These are phyloP conservation scores for Noturus placidus DNA, from an alignment of 2,113 vertebrate genomes.

Conservation along the genomic window DNA sequence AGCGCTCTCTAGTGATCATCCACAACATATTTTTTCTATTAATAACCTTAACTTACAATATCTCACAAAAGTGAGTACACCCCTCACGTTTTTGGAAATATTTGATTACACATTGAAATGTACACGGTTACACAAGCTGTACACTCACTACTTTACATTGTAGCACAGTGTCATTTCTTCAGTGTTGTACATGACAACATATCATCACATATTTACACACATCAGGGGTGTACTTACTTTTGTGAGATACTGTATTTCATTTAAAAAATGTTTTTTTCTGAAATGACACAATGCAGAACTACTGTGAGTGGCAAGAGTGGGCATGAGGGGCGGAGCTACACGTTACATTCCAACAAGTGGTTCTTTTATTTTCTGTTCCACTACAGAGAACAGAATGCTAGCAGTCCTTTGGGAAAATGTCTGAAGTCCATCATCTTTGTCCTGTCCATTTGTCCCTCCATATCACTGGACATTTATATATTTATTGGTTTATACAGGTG, in stretches of 20 bases:
- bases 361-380: slow-evolving; percentile 56
- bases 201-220: no score
- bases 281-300: slow-evolving; percentile 48
- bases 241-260: slow-evolving; percentile 17
- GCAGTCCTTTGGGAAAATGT: slow-evolving; percentile 66
- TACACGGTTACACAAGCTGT: no score
- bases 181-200: no score
- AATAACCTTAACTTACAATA: slow-evolving; percentile 50
- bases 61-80: no score
- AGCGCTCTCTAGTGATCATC: not conserved
- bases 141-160: no score
- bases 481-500: slow-evolving; percentile 43
- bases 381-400: slow-evolving; percentile 45
- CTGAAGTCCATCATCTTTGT: slow-evolving; percentile 33
- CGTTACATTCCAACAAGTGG: slow-evolving; percentile 35
- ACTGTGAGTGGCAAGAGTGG: slow-evolving; percentile 37
- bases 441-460: slow-evolving; percentile 27
- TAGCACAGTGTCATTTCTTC: no score
- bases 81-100: no score
- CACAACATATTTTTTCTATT: slow-evolving; percentile 1
- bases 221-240: no score
- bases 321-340: slow-evolving; percentile 36
- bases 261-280: slow-evolving; percentile 51
- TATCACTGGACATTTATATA: slow-evolving; percentile 42
- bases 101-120: no score